A percentile compares a stretch with the other conserved stretches of the same genome.
Evolutionary conservation across 1,140 invertebrate species (phyloP).

Genomic region (Ruditapes philippinarum): DNA sequence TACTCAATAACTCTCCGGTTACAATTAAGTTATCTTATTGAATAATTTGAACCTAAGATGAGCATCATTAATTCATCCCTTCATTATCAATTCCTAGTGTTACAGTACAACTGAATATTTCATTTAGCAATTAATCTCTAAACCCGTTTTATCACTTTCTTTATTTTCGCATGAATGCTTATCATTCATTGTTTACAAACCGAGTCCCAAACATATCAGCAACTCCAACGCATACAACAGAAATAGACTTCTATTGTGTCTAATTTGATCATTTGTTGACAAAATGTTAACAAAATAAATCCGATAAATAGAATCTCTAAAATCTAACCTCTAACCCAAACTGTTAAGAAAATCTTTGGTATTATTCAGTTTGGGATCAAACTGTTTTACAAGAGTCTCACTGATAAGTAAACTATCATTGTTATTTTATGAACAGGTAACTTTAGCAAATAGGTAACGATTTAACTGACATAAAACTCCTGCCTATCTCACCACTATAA

Average conservation of each 20-base stretch:
- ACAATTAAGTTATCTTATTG: slow-evolving; percentile 38
- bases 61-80: slow-evolving; percentile 40
- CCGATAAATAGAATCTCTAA: neutral
- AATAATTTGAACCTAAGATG: slow-evolving; percentile 3
- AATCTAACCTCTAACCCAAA: neutral
- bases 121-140: slow-evolving; percentile 40
- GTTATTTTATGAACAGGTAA: slow-evolving; percentile 26
- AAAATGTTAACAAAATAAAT: neutral
- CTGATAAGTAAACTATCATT: slow-evolving; percentile 20
- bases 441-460: slow-evolving; percentile 13
- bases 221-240: too few relatives aligned
- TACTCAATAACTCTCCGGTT: neutral
- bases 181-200: neutral
- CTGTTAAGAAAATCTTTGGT: neutral
- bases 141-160: neutral
- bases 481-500: neutral
- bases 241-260: slow-evolving; percentile 27
- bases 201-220: too few relatives aligned
- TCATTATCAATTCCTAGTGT: neutral
- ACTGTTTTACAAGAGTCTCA: slow-evolving; percentile 22
- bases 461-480: neutral
- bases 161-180: neutral
- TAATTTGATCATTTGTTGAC: neutral
- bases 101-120: neutral
- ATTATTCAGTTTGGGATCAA: slow-evolving; percentile 1